phyloP scores from a whole-genome alignment of 1,140 invertebrate species.

The Anastrepha ludens region DNA sequence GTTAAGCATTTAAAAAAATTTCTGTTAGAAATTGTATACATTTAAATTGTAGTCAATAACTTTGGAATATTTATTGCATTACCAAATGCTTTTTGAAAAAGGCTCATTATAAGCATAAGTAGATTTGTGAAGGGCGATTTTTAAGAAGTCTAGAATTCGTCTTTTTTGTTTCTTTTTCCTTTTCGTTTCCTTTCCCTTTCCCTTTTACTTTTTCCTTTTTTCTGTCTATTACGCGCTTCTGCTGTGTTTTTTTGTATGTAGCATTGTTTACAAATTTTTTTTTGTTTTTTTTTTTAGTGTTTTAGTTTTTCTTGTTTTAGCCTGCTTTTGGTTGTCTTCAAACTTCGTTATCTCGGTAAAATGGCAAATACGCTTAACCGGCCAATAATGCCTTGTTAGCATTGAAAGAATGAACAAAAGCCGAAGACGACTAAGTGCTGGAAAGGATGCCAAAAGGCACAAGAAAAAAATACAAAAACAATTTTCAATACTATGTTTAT shows the following conservation, averaged over 20 bases:
- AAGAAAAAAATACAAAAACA: not conserved
- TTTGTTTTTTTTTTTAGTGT: not conserved
- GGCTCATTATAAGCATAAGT: no score
- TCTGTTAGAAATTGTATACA: no score
- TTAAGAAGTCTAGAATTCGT: not conserved
- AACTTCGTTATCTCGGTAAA: slow-evolving; percentile 32
- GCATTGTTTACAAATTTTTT: not conserved
- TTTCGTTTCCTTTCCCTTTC: not conserved
- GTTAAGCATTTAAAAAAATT: no score
- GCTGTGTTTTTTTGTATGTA: no score
- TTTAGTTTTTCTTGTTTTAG: not conserved
- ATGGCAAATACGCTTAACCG: slow-evolving; percentile 28
- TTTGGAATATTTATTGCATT: no score
- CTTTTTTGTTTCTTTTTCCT: not conserved
- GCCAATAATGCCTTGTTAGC: slow-evolving; percentile 49
- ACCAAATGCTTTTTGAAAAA: no score
- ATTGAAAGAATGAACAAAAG: not conserved
- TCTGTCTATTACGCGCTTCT: no score
- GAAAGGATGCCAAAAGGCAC: not conserved
- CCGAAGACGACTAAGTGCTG: not conserved
- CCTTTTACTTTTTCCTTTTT: no score
- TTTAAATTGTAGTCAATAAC: no score
- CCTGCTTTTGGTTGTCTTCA: not conserved
- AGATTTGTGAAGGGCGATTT: no score
- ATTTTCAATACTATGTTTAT: not conserved